A percentile compares a stretch with the other conserved stretches of the same genome.
Conservation (phyloP, 2,113 vertebrate genomes). For the Epinephelus fuscoguttatus region DNA sequence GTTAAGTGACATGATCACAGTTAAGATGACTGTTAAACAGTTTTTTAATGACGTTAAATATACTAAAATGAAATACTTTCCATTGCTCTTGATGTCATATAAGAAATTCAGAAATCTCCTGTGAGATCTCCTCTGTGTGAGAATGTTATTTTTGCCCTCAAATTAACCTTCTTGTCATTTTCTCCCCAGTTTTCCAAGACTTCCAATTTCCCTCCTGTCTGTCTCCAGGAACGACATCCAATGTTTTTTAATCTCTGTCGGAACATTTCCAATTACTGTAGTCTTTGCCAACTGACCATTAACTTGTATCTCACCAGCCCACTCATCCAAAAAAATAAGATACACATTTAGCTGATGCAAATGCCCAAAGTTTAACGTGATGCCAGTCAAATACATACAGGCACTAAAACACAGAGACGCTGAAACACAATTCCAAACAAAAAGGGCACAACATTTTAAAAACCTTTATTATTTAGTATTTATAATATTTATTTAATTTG, state of each 20-base stretch:
- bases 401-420: neutral
- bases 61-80: conserved; percentile 7
- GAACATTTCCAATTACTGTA: conserved; percentile 52
- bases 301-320: conserved; percentile 22
- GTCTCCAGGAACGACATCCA: conserved; percentile 29
- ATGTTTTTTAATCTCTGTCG: conserved; percentile 28
- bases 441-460: neutral
- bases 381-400: conserved; percentile 29
- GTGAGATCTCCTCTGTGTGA: neutral
- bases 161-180: conserved; percentile 41
- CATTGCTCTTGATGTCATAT: neutral
- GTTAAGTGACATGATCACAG: neutral
- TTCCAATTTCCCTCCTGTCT: conserved; percentile 36
- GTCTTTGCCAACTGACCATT: conserved; percentile 19
- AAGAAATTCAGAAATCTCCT: neutral
- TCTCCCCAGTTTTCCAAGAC: conserved; percentile 33
- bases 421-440: neutral
- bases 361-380: conserved; percentile 20
- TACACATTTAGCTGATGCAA: conserved; percentile 16
- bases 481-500: neutral
- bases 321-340: conserved; percentile 40
- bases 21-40: neutral
- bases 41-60: neutral
- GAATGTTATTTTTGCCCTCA: conserved; percentile 1
- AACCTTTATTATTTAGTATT: neutral